Base-by-base conservation (phyloP, 2,113 vertebrate genomes). In the Campylomormyrus tamandua region DNA sequence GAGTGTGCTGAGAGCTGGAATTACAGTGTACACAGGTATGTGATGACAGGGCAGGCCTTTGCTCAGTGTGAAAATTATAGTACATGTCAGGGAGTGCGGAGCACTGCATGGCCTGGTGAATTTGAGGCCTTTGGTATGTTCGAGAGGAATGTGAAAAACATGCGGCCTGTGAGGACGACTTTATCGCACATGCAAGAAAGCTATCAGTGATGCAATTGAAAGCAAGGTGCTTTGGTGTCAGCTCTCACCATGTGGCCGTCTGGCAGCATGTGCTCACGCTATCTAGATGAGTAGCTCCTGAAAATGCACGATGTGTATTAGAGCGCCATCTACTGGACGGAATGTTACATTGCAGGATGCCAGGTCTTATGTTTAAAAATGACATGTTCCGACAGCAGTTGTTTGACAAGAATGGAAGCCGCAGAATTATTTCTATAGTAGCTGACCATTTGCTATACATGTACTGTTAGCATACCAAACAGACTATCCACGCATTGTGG, bases 21-120 rank as follows among this genome's bases (percentile, higher is more conserved):
- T 96, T 95, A 96, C 94, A 96, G 95, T 93, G 94, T 88, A 77
- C 89, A 35, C 90, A 3, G 89, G 91, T 90, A 92, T 91, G 58
- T 94, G 95, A 95, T 95, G 94, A 96, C 91, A 95, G 94, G 94
- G 93, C 91, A 1, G 2, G 89, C 85, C 87, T 89, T 48, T 5
- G 91, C 91, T 90, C 3, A 93, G 93, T 87, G 87, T 93, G 94
- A 92, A 93, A 94, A 94, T 94, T 93, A 93, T 88, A 94, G 93
- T 90, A 94, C 93, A 92, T 93, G 85, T 88, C 66, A 42, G 89
- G 70, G 90, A 92, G 92, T 93, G 91, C 89, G 45, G 35, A 58
- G 52, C 80, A 86, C 87, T 83, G 80, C 92, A 90, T 91, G 92
- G 35, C 89, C 89, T 94, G 89, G 90, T 88, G 93, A 92, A 85